phyloP scores from a whole-genome alignment of 2,888 invertebrate genomes.

The Dendrolimus houi region DNA sequence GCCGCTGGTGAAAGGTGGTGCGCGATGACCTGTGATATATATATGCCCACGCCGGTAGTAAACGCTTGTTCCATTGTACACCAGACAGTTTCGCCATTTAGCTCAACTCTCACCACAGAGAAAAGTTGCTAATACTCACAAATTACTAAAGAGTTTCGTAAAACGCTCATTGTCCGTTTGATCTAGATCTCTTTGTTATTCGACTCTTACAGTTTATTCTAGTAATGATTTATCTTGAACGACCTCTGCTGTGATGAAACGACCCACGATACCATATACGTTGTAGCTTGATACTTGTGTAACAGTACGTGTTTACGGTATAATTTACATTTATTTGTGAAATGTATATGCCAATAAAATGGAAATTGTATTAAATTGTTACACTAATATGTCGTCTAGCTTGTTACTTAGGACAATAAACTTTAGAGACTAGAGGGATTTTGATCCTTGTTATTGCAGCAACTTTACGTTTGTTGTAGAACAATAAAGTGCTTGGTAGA shows the following conservation, averaged over 20 bases:
- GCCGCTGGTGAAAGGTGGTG: constrained; percentile 48
- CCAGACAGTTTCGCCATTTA: constrained; percentile 59
- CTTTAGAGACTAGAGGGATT: neutral
- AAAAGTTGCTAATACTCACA: constrained; percentile 56
- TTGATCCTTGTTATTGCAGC: too few species aligned
- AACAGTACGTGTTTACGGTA: neutral
- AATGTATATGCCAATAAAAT: neutral
- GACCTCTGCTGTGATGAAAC: constrained; percentile 31
- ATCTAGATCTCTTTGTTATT: constrained; percentile 62
- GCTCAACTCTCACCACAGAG: constrained; percentile 59
- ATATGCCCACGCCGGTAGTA: constrained; percentile 30
- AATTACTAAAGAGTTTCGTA: constrained; percentile 62
- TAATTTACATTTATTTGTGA: constrained; percentile 1
- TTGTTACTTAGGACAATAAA: neutral
- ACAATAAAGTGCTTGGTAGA: too few species aligned
- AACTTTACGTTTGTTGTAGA: too few species aligned
- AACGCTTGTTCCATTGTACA: constrained; percentile 42
- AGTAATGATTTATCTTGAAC: constrained; percentile 33
- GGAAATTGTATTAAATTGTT: neutral
- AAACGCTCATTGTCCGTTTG: constrained; percentile 61
- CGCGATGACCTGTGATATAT: constrained; percentile 51
- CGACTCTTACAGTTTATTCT: constrained; percentile 31
- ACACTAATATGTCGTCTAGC: neutral
- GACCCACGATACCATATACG: constrained; percentile 3
- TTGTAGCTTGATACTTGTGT: neutral